These are phyloP conservation scores for Adelosebastes latens DNA, from an alignment of 2,797 vertebrate species.

Conservation along the genomic window DNA sequence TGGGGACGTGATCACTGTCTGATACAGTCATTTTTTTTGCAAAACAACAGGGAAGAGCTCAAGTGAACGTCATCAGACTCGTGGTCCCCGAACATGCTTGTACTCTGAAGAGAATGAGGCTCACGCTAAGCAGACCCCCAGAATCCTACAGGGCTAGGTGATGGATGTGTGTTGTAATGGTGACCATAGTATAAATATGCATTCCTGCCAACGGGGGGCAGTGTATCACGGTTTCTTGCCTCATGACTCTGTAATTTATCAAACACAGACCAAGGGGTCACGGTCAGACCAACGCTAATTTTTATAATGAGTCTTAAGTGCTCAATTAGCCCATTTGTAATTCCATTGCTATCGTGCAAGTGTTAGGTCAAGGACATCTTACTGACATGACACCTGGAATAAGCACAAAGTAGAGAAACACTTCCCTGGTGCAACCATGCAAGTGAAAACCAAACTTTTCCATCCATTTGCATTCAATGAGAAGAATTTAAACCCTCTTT, in stretches of 20 bases:
- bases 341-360: conserved; percentile 37
- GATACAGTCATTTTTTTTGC: conserved; percentile 68
- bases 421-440: neutral
- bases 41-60: conserved; percentile 64
- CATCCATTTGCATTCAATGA: neutral
- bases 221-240: conserved; percentile 45
- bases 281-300: conserved; percentile 56
- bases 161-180: conserved; percentile 58
- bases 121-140: conserved; percentile 59
- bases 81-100: conserved; percentile 46
- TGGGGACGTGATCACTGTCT: conserved; percentile 68
- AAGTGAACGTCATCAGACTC: conserved; percentile 54
- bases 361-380: conserved; percentile 56
- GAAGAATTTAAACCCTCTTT: neutral
- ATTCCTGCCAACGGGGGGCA: conserved; percentile 77
- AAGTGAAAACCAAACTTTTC: neutral
- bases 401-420: conserved; percentile 15
- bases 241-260: conserved; percentile 45
- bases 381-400: conserved; percentile 23
- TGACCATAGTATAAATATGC: conserved; percentile 58
- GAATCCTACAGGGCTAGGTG: conserved; percentile 47
- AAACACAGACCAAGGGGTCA: conserved; percentile 56
- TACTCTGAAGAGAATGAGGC: conserved; percentile 50
- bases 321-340: conserved; percentile 58
- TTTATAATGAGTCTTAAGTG: conserved; percentile 61